Base-by-base conservation (phyloP, 2,113 vertebrate species). In the Meriones unguiculatus region DNA sequence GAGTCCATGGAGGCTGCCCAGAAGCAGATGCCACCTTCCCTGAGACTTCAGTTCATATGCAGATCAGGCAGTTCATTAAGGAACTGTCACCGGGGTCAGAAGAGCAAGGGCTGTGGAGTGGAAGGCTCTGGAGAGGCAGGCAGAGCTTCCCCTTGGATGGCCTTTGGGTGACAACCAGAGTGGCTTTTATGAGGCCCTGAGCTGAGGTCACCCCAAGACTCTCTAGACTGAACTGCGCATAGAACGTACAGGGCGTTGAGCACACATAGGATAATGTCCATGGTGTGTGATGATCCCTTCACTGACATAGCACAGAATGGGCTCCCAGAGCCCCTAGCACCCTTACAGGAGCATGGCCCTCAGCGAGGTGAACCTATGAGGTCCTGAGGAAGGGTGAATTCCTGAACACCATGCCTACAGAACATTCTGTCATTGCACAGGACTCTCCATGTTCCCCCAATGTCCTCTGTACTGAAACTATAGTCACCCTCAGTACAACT, bases 111-210 rank as follows among this genome's bases (percentile, higher is more conserved):
- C 54, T 0, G 0, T 5, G 17, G 80, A 65, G 3, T 1, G 0
- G 11, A 70, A 41, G 59, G 14, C 35, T 20, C 35, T 5, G 32
- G 32, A 46, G 15, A 81, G 20, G 12, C 41, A 76, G 46, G 15
- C 3, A 2, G 54, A 84, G 46, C 4, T 30, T 7, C 9, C 52
- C 15, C 41, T 5, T 1, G 2, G 30, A 69, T 14, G 8, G 0
- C 57, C 57, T 57, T 46, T 5, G 0, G 18, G 13, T 59, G 28
- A 67, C n/a, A 28, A 18, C 41, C 30, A 73, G 35, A 13, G 62
- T 52, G 64, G 17, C 18, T 22, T 46, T 87, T 15, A 5, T 54
- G 11, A 59, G 57, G 89, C 9, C 13, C 15, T n/a, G 9, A 22
- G 7, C 32, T n/a, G 25, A 38, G 78, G 52, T 35, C 14, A 57